Evolutionary conservation across 2,113 vertebrate genomes (phyloP).

Genomic region (Conger conger): DNA sequence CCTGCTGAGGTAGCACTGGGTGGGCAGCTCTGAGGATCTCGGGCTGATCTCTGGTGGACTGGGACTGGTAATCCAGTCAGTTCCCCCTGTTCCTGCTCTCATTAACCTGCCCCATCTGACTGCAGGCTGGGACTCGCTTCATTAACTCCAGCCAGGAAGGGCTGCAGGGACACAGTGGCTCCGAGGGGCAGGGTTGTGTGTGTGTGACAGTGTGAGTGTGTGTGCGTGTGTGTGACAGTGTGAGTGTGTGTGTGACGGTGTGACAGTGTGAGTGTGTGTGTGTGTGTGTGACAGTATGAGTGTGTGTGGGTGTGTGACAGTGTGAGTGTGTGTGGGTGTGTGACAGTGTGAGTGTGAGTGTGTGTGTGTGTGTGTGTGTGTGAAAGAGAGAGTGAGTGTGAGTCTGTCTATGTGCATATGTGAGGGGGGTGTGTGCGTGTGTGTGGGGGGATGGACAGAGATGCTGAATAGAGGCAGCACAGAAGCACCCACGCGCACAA

Average conservation of each 20-base stretch:
- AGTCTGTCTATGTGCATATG: no score
- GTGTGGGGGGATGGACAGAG: neutral
- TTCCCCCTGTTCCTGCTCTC: constrained; percentile 9
- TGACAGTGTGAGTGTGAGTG: no score
- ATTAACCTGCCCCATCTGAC: constrained; percentile 7
- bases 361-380: neutral
- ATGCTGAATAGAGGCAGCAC: neutral
- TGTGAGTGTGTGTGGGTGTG: no score
- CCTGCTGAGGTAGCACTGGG: neutral
- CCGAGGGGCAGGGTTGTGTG: neutral
- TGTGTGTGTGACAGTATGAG: no score
- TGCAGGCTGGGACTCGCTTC: neutral
- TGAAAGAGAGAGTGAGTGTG: no score
- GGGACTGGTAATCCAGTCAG: constrained; percentile 24
- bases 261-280: no score
- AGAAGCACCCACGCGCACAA: neutral
- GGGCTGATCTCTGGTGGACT: neutral
- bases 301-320: neutral
- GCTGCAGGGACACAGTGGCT: neutral
- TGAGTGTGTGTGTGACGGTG: no score
- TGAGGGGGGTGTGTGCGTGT: no score
- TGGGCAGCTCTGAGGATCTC: neutral
- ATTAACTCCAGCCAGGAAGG: neutral
- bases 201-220: neutral
- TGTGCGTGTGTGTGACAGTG: neutral